Conservation (phyloP, 1,140 invertebrate species). For the Drosophila arizonae region DNA sequence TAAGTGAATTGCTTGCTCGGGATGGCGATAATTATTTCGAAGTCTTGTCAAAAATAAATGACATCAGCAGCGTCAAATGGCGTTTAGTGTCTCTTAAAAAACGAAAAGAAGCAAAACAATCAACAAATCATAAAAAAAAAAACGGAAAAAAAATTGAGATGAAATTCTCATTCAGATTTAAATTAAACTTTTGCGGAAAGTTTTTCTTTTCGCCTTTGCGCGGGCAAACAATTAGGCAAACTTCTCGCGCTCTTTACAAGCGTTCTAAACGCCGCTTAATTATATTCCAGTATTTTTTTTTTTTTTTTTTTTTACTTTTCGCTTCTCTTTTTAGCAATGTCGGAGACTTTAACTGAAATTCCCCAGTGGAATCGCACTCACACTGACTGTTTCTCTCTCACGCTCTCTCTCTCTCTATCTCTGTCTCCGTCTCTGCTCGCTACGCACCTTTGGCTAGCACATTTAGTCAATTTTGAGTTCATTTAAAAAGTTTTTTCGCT, state of each 20-base stretch:
- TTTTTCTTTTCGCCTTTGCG: constrained; percentile 40
- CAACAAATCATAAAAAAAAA: constrained; percentile 16
- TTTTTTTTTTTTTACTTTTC: background rate
- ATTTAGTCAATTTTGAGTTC: constrained; percentile 81
- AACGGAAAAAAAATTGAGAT: background rate
- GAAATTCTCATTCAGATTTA: constrained; percentile 69
- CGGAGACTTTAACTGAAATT: constrained; percentile 27
- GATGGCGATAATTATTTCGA: background rate
- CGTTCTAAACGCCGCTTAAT: constrained; percentile 80
- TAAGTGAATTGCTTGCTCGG: no score
- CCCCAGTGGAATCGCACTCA: constrained; percentile 35
- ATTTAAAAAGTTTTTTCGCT: constrained; percentile 65
- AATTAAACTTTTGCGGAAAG: constrained; percentile 76
- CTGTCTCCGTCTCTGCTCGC: background rate
- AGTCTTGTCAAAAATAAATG: background rate
- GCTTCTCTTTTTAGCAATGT: no score
- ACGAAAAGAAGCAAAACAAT: constrained; percentile 5
- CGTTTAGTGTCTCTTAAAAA: background rate
- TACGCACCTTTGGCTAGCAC: constrained; percentile 70
- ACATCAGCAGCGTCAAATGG: background rate
- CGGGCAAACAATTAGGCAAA: constrained; percentile 49
- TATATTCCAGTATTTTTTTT: constrained; percentile 51
- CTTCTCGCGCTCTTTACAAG: constrained; percentile 47
- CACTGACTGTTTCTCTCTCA: background rate
- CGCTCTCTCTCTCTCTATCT: background rate